Conservation (phyloP, 2,797 vertebrate genomes). For the Parambassis ranga region DNA sequence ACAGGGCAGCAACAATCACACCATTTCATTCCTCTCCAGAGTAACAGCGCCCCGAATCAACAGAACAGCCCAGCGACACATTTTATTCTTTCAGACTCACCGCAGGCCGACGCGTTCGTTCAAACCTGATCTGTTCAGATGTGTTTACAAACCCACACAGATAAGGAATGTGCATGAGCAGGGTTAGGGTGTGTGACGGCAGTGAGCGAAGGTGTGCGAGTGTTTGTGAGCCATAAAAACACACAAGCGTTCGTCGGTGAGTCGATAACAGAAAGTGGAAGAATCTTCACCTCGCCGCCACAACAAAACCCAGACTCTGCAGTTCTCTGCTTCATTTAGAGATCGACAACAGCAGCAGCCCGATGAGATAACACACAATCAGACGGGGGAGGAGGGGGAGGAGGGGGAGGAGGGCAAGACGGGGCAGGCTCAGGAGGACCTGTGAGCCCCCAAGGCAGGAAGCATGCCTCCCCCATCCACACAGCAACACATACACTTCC, state of each 20-base stretch:
- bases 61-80: too few species aligned
- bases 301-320: conserved; percentile 30
- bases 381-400: background rate
- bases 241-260: background rate
- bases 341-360: background rate
- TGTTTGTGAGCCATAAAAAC: background rate
- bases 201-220: background rate
- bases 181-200: background rate
- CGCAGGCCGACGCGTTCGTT: too few species aligned
- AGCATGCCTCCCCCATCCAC: conserved; percentile 10
- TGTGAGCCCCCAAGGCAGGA: conserved; percentile 55
- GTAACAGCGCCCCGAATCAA: too few species aligned
- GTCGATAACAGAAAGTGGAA: conserved; percentile 25
- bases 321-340: conserved; percentile 30
- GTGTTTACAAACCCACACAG: background rate
- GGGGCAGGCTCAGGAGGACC: conserved; percentile 44
- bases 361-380: conserved; percentile 35
- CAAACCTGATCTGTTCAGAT: too few species aligned
- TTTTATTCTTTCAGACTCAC: too few species aligned
- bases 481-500: conserved; percentile 51
- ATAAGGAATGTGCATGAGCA: background rate
- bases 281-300: conserved; percentile 46
- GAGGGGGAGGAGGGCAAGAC: conserved; percentile 39
- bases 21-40: too few species aligned
- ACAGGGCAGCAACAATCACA: too few species aligned